A percentile compares a stretch with the other conserved stretches of the same genome.
Evolutionary conservation across 2,113 vertebrate species (phyloP).

Genomic region (Falco punctatus): DNA sequence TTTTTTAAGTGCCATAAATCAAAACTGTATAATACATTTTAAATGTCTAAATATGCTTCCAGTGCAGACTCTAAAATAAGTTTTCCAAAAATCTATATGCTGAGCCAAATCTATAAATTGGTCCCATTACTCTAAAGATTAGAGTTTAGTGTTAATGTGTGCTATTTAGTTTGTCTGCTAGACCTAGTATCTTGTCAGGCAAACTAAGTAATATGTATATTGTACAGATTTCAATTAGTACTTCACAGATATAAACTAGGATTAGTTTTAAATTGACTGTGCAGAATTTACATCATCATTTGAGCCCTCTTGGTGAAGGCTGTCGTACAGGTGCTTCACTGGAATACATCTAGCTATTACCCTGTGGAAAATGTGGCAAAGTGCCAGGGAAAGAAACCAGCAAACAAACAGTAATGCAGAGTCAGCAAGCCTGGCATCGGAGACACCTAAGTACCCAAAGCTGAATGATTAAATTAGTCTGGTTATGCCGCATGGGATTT

Average conservation of each 20-base stretch:
- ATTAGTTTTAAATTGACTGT: neutral
- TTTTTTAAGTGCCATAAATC: neutral
- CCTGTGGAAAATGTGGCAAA: constrained; percentile 28
- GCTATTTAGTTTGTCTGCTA: neutral
- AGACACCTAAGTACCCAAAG: neutral
- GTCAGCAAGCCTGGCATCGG: neutral
- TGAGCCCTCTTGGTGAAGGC: neutral
- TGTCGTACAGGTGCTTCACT: constrained; percentile 33
- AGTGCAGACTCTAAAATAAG: neutral
- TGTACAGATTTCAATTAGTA: neutral
- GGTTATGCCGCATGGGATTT: neutral
- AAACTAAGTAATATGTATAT: neutral
- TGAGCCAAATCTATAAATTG: neutral
- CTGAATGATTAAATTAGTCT: constrained; percentile 32
- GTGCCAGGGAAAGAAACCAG: neutral
- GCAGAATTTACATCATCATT: neutral
- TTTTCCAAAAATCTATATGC: neutral
- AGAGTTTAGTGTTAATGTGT: neutral
- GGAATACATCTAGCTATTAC: neutral
- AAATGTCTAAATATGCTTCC: neutral
- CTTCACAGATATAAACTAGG: neutral
- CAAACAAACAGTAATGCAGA: neutral
- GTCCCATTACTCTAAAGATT: neutral
- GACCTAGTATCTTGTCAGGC: neutral
- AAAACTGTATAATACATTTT: neutral